These are phyloP conservation scores for Dicranocentrus wangi DNA, from an alignment of 2,888 invertebrate genomes.

Conservation along the genomic window DNA sequence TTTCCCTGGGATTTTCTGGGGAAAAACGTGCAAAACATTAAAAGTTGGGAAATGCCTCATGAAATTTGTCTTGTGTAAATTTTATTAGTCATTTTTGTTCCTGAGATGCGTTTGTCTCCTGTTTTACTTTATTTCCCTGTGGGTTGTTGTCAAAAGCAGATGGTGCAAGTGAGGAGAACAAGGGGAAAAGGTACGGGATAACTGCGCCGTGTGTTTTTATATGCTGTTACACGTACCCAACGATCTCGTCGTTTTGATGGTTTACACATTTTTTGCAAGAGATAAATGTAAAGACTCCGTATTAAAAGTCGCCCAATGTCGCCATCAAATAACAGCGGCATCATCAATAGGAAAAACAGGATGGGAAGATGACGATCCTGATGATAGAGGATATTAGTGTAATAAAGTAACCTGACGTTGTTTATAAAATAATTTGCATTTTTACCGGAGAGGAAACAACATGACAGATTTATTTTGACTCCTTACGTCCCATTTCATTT, in stretches of 20 bases:
- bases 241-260: too few species aligned
- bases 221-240: too few species aligned
- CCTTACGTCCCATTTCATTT: conserved; percentile 24
- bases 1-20: conserved; percentile 8
- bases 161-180: conserved; percentile 12
- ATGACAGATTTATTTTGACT: conserved; percentile 46
- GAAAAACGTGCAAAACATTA: conserved; percentile 72
- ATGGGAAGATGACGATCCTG: neutral
- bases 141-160: conserved; percentile 15
- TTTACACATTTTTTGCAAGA: too few species aligned
- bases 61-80: conserved; percentile 72
- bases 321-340: too few species aligned
- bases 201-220: too few species aligned
- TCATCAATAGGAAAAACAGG: conserved; percentile 23
- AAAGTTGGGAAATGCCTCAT: conserved; percentile 70
- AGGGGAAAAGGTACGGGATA: neutral
- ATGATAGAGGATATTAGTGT: conserved; percentile 20
- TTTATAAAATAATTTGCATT: conserved; percentile 42
- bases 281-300: too few species aligned
- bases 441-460: conserved; percentile 39
- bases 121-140: neutral
- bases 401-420: conserved; percentile 44
- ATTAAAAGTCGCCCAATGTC: too few species aligned
- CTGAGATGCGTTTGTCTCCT: conserved; percentile 41
- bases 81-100: conserved; percentile 70